Conservation (phyloP, 2,888 invertebrate genomes). For the Eurytoma californica region DNA sequence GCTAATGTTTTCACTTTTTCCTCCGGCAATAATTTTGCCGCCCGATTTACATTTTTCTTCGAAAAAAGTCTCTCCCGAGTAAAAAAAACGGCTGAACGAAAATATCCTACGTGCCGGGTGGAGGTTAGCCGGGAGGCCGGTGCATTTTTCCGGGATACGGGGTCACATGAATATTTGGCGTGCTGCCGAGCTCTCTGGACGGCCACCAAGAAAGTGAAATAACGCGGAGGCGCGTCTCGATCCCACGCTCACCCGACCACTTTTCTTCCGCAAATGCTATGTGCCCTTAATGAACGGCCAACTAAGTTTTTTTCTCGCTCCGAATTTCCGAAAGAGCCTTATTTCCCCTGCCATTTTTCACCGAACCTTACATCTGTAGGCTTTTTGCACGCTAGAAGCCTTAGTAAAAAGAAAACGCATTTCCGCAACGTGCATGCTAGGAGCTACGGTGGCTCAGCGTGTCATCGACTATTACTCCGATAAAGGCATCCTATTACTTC, state of each 20-base stretch:
- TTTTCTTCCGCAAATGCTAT: constrained; percentile 29
- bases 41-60: background rate
- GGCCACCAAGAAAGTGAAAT: constrained; percentile 59
- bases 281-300: constrained; percentile 30
- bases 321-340: constrained; percentile 9
- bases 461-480: constrained; percentile 23
- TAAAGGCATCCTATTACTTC: constrained; percentile 16
- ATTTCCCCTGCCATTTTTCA: background rate
- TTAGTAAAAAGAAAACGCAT: background rate
- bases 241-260: background rate
- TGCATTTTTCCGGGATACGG: constrained; percentile 53
- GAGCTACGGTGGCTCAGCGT: background rate
- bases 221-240: constrained; percentile 45
- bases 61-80: background rate
- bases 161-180: constrained; percentile 68
- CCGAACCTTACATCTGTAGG: background rate
- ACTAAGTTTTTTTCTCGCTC: constrained; percentile 32
- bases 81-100: constrained; percentile 8
- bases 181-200: constrained; percentile 60
- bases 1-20: constrained; percentile 8
- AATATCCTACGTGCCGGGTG: constrained; percentile 5
- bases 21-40: constrained; percentile 11
- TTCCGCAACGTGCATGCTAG: background rate
- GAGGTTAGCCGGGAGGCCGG: background rate
- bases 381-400: background rate